phyloP scores from a whole-genome alignment of 2,113 vertebrate species.

The Panthera leo region DNA sequence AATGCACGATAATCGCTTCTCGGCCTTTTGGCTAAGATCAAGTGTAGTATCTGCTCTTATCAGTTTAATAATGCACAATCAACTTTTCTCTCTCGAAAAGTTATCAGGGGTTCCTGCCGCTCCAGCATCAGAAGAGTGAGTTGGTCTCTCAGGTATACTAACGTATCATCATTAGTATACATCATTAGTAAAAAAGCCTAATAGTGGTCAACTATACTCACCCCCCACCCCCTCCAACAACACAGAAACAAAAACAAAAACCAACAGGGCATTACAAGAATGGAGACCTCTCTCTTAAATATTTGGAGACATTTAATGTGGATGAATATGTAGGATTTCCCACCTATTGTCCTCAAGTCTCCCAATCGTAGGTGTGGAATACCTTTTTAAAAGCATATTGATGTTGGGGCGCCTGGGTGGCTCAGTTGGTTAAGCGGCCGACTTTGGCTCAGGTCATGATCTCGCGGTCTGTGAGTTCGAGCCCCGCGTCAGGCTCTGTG shows the following conservation, averaged over 20 bases:
- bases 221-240: no score
- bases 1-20: not conserved
- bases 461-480: no score
- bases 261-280: not conserved
- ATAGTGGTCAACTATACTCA: not conserved
- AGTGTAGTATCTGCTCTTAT: no score
- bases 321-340: slow-evolving; percentile 71
- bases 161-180: not conserved
- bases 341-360: slow-evolving; percentile 84
- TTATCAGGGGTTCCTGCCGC: not conserved
- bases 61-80: not conserved
- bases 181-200: not conserved
- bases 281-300: not conserved
- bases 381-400: slow-evolving; percentile 84
- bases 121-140: not conserved
- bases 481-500: no score
- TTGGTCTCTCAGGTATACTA: not conserved
- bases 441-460: no score
- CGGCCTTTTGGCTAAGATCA: no score
- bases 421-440: no score
- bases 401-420: no score
- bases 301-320: not conserved
- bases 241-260: no score
- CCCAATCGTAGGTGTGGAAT: slow-evolving; percentile 84
- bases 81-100: not conserved